Conservation (phyloP, 2,797 vertebrate genomes). For the Trichosurus vulpecula region DNA sequence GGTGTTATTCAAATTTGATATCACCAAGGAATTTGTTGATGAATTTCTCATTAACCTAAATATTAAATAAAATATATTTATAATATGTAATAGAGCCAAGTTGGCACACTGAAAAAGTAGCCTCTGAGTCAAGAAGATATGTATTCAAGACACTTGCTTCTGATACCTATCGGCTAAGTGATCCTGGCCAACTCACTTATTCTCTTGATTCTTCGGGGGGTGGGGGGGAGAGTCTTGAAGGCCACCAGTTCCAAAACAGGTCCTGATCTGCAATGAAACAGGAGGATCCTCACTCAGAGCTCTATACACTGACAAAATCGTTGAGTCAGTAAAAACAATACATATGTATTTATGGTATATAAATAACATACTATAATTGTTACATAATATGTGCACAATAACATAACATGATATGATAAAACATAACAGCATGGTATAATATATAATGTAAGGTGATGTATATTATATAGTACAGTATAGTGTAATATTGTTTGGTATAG, state of each 20-base stretch:
- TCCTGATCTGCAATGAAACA: neutral
- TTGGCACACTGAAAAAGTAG: neutral
- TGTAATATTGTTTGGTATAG: neutral
- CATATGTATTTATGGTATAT: neutral
- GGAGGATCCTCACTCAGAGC: neutral
- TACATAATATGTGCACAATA: neutral
- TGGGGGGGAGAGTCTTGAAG: neutral
- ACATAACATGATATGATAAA: no score
- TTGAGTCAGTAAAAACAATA: neutral
- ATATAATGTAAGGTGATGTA: neutral
- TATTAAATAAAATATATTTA: neutral
- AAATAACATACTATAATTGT: neutral
- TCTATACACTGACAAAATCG: neutral
- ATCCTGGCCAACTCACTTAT: neutral
- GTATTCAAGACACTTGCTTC: neutral
- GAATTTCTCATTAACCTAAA: slow-evolving; percentile 23
- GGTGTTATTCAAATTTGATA: slow-evolving; percentile 44
- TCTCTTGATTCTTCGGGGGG: neutral
- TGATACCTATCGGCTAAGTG: neutral
- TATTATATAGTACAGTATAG: neutral
- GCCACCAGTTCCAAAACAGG: neutral
- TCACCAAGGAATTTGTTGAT: slow-evolving; percentile 29
- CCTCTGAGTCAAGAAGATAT: neutral
- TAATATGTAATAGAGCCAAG: neutral
- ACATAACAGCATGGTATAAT: neutral